These are phyloP conservation scores for Bubo bubo DNA, from an alignment of 2,113 vertebrate genomes.

Conservation along the genomic window DNA sequence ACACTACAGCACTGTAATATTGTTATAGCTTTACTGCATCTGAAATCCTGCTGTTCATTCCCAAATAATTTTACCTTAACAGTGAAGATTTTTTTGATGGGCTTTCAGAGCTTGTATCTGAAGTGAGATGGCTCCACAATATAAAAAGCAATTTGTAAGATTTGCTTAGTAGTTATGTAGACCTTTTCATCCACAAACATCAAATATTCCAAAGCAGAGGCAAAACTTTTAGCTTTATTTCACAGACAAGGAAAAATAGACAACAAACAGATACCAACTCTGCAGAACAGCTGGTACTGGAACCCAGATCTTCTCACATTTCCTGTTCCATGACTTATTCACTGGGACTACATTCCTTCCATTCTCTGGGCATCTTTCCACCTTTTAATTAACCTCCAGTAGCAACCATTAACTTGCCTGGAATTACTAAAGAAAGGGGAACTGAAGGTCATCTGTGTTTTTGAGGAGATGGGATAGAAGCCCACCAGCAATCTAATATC, in stretches of 20 bases:
- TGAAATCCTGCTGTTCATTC: neutral
- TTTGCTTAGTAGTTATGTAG: neutral
- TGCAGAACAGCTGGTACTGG: neutral
- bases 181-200: neutral
- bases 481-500: conserved; percentile 24
- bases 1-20: neutral
- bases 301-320: neutral
- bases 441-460: conserved; percentile 26
- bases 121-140: neutral
- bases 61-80: neutral
- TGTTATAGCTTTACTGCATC: neutral
- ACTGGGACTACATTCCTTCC: neutral
- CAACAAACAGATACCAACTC: neutral
- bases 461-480: conserved; percentile 36
- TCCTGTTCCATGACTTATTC: conserved; percentile 1
- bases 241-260: neutral
- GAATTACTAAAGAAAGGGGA: conserved; percentile 30
- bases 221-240: neutral
- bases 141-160: neutral
- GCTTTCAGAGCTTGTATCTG: neutral
- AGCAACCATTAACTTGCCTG: conserved; percentile 24
- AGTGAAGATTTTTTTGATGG: neutral
- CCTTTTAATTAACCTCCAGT: conserved; percentile 40
- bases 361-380: conserved; percentile 24
- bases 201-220: neutral